Conservation (phyloP, 2,797 vertebrate species). For the Sciaenops ocellatus region DNA sequence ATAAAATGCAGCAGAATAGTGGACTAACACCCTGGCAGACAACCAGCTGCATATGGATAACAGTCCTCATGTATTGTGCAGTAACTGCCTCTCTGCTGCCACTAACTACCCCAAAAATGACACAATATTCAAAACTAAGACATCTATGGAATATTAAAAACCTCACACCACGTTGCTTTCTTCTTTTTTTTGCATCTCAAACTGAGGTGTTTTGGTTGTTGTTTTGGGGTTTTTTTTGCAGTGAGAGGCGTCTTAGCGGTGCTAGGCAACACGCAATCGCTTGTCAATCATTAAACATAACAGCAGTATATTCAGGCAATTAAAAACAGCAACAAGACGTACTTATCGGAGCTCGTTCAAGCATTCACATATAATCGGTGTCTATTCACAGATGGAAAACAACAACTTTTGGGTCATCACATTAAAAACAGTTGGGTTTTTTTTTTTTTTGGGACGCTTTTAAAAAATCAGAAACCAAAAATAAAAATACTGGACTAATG, state of each 20-base stretch:
- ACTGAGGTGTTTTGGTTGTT: not conserved
- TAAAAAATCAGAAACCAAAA: not conserved
- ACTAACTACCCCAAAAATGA: not conserved
- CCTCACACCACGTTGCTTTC: not conserved
- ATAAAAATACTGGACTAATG: not conserved
- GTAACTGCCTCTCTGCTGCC: slow-evolving; percentile 10
- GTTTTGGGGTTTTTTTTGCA: not conserved
- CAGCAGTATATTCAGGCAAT: slow-evolving; percentile 45
- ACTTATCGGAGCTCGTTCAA: slow-evolving; percentile 10
- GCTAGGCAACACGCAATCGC: slow-evolving; percentile 51
- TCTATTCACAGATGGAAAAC: not conserved
- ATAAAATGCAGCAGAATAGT: not conserved
- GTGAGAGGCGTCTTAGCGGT: slow-evolving; percentile 29
- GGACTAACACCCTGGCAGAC: not conserved
- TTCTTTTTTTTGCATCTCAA: slow-evolving; percentile 6
- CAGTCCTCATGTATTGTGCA: not conserved
- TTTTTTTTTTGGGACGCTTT: too few species aligned
- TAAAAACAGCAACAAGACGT: slow-evolving; percentile 46
- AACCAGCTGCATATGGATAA: not conserved
- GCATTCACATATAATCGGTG: slow-evolving; percentile 25
- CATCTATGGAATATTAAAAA: not conserved
- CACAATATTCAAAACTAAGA: not conserved
- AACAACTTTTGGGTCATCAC: not conserved
- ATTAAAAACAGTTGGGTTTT: too few species aligned
- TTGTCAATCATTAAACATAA: slow-evolving; percentile 42